These are phyloP conservation scores for Poliocrania exsul DNA, from an alignment of 2,797 vertebrate species.

Conservation along the genomic window DNA sequence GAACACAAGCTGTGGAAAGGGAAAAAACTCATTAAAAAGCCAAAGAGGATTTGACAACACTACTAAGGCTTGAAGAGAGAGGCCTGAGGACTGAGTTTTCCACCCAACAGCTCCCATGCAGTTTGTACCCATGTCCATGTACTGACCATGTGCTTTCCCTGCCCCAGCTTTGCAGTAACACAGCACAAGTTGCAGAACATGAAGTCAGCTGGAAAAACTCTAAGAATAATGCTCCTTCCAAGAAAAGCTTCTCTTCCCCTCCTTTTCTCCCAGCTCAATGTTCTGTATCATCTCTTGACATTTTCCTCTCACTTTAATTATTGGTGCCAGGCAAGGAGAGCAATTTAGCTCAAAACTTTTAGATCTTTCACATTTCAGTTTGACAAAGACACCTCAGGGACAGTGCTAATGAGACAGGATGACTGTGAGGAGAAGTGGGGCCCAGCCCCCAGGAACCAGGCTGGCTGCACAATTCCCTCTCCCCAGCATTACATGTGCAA, in stretches of 20 bases:
- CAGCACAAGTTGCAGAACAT: not conserved
- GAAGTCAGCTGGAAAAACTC: not conserved
- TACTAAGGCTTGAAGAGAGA: not conserved
- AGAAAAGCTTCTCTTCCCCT: not conserved
- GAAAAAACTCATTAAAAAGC: not conserved
- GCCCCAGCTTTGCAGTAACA: not conserved
- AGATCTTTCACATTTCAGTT: not conserved
- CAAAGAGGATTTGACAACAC: not conserved
- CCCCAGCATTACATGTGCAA: not conserved
- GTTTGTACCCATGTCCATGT: too few relatives aligned
- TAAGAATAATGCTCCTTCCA: not conserved
- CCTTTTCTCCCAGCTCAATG: not conserved
- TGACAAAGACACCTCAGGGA: not conserved
- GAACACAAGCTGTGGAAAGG: constrained; percentile 84
- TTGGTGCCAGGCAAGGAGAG: not conserved
- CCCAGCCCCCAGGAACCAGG: not conserved
- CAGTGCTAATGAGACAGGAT: not conserved
- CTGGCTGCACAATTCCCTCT: not conserved
- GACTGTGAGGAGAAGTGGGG: rapidly evolving
- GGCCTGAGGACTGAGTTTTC: not conserved
- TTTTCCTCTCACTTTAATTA: not conserved
- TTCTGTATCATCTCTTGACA: not conserved
- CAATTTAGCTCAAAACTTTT: not conserved
- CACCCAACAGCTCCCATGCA: not conserved
- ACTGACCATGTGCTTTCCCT: not conserved